phyloP scores from a whole-genome alignment of 2,113 vertebrate genomes.

The Aleadryas rufinucha region DNA sequence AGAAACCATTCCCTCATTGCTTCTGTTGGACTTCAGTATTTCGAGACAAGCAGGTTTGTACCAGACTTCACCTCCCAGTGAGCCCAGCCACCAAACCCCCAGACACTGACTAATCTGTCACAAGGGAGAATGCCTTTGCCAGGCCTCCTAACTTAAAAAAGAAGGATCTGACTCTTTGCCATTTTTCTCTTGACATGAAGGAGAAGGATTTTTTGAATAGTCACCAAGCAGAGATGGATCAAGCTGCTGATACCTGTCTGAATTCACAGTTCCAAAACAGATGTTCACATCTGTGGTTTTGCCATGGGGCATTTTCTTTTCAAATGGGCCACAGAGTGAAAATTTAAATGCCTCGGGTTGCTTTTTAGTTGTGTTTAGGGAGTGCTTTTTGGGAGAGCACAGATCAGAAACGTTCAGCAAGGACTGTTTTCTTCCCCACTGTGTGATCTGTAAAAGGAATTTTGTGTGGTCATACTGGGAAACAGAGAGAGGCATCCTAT shows the following conservation, averaged over 20 bases:
- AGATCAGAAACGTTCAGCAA: not conserved
- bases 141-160: not conserved
- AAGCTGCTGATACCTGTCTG: not conserved
- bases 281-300: not conserved
- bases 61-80: not conserved
- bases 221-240: not conserved
- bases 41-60: not conserved
- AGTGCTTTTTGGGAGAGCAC: not conserved
- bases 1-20: not conserved
- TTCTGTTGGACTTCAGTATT: not conserved
- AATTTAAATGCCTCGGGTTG: not conserved
- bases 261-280: not conserved
- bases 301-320: not conserved
- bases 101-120: not conserved
- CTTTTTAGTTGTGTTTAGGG: not conserved
- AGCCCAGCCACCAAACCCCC: not conserved
- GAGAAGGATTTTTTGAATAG: not conserved
- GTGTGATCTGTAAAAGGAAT: not conserved
- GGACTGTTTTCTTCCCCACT: not conserved
- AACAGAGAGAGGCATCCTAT: not conserved
- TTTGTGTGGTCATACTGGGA: not conserved
- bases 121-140: not conserved
- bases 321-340: not conserved
- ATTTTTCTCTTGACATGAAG: not conserved
- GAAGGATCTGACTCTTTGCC: not conserved